Conservation (phyloP, 2,113 vertebrate genomes). For the Microtus pennsylvanicus region DNA sequence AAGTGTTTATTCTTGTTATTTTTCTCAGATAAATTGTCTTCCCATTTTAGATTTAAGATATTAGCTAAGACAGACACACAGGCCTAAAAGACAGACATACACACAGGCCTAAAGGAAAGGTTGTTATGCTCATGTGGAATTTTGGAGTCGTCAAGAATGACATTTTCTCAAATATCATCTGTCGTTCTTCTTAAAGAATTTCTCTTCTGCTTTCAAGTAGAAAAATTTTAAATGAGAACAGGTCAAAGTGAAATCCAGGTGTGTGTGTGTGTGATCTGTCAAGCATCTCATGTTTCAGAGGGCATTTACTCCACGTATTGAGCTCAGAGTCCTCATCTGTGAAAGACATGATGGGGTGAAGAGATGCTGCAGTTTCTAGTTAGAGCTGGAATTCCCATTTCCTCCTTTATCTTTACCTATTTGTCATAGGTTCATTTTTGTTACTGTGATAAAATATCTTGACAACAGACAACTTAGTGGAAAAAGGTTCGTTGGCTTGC, state of each 20-base stretch:
- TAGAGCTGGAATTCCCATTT: not conserved
- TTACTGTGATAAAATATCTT: not conserved
- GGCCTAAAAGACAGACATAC: not conserved
- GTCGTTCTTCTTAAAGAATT: not conserved
- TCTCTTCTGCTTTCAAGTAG: not conserved
- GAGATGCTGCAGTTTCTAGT: not conserved
- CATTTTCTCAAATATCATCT: conserved; percentile 9
- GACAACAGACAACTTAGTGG: not conserved
- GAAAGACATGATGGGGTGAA: not conserved
- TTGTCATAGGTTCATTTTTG: not conserved
- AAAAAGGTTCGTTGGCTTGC: not conserved
- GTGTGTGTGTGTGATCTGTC: not conserved
- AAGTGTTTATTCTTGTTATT: conserved; percentile 40
- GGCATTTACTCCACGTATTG: not conserved
- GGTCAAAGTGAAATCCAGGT: not conserved
- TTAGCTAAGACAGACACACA: not conserved
- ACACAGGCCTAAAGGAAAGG: not conserved
- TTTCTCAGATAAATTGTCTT: conserved; percentile 22
- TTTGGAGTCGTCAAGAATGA: not conserved
- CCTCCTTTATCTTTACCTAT: not conserved
- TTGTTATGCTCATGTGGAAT: not conserved
- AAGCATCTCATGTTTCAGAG: not conserved
- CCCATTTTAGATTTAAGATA: not conserved
- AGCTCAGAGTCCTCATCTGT: not conserved
- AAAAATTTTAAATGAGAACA: not conserved